phyloP scores from a whole-genome alignment of 2,797 vertebrate species.

The Pangasius krempfi region DNA sequence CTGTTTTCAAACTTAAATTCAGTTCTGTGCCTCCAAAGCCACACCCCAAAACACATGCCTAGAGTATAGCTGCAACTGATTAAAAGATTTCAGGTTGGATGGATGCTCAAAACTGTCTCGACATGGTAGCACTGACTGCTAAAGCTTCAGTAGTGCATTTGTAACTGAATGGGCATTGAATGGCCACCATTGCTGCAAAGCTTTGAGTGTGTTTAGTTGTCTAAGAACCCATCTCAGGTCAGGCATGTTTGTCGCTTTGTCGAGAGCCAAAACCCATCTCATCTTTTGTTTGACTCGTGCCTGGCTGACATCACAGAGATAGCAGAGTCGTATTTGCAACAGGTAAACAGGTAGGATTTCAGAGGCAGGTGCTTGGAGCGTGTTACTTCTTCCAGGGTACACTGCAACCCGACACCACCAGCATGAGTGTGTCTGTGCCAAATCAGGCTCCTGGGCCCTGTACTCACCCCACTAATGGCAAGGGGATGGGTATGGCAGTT shows the following conservation, averaged over 20 bases:
- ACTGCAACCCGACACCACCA: background rate
- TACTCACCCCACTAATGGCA: background rate
- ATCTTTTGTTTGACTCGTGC: background rate
- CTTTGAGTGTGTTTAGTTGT: background rate
- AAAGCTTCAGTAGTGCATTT: background rate
- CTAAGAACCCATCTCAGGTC: background rate
- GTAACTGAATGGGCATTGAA: background rate
- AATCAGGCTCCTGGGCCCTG: slow-evolving; percentile 59
- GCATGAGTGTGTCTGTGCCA: background rate
- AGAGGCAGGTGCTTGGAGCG: slow-evolving; percentile 67
- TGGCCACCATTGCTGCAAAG: background rate
- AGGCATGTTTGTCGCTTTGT: background rate
- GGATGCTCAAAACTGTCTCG: background rate
- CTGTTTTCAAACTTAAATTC: background rate
- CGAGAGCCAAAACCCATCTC: background rate
- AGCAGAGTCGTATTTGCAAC: slow-evolving; percentile 1
- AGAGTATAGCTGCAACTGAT: background rate
- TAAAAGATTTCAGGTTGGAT: background rate
- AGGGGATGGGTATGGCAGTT: background rate
- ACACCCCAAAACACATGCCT: background rate
- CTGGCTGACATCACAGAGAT: slow-evolving; percentile 1
- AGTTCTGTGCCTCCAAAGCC: background rate
- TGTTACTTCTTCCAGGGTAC: slow-evolving; percentile 52
- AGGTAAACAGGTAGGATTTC: slow-evolving; percentile 26
- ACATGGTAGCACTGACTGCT: background rate